Conservation (phyloP, 2,888 invertebrate genomes). For the Bedellia somnulentella region DNA sequence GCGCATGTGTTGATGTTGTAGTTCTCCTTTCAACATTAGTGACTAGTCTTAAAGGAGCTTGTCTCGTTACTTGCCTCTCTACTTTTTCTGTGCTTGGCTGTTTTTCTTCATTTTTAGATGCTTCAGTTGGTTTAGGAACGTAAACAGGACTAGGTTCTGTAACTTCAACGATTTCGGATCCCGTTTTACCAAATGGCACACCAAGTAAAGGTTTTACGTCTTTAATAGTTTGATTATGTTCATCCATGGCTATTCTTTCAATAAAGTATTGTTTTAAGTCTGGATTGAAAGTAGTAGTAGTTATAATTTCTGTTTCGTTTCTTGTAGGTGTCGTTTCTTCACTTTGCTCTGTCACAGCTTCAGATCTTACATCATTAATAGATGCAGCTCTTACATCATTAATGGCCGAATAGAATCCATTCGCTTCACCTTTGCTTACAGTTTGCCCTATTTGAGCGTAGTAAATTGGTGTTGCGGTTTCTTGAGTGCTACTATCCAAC, state of each 20-base stretch:
- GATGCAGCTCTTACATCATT: conserved; percentile 39
- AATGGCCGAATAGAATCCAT: conserved; percentile 59
- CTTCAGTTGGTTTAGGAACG: conserved; percentile 47
- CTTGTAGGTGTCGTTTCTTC: background rate
- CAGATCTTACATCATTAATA: conserved; percentile 58
- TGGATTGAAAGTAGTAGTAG: conserved; percentile 19
- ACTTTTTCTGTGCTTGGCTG: conserved; percentile 40
- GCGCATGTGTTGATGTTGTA: conserved; percentile 3
- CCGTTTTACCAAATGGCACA: conserved; percentile 16
- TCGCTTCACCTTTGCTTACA: conserved; percentile 32
- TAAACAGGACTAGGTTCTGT: conserved; percentile 33
- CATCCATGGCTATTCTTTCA: conserved; percentile 24
- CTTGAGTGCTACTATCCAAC: conserved; percentile 24
- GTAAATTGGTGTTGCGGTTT: conserved; percentile 39
- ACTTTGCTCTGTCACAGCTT: conserved; percentile 32
- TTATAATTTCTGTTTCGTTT: conserved; percentile 7
- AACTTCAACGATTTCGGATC: too few species aligned
- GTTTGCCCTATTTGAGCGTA: conserved; percentile 48
- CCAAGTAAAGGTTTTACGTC: conserved; percentile 32
- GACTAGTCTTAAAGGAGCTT: conserved; percentile 32
- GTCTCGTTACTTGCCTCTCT: conserved; percentile 17
- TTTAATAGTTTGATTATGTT: conserved; percentile 41
- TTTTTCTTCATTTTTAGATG: conserved; percentile 40
- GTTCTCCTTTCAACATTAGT: conserved; percentile 21
- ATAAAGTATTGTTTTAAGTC: conserved; percentile 23